These are phyloP conservation scores for Rhagonycha fulva DNA, from an alignment of 2,888 invertebrate species.

Conservation along the genomic window DNA sequence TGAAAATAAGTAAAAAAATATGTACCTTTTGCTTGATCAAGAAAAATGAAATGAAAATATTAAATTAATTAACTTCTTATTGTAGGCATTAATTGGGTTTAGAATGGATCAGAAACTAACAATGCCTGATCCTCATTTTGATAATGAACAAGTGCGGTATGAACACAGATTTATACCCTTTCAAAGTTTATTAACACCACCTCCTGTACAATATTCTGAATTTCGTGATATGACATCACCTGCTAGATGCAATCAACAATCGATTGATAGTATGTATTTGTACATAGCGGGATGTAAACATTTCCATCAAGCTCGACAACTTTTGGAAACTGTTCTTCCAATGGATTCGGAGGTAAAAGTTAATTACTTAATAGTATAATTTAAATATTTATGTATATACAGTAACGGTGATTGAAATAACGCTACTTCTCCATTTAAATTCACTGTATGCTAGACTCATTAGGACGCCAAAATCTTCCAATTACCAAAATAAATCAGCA, in stretches of 20 bases:
- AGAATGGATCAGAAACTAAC: slow-evolving; percentile 85
- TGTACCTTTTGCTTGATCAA: too few species aligned
- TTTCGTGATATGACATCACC: slow-evolving; percentile 83
- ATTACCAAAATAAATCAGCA: too few species aligned
- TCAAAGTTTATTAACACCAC: slow-evolving; percentile 82
- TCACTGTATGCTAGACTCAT: too few species aligned
- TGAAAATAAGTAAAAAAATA: too few species aligned
- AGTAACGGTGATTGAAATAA: too few species aligned
- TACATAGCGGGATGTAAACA: slow-evolving; percentile 88
- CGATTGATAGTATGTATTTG: slow-evolving; percentile 60
- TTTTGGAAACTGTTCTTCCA: slow-evolving; percentile 81
- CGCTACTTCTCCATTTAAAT: too few species aligned
- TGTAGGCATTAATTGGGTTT: slow-evolving; percentile 86
- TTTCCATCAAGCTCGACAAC: slow-evolving; percentile 87
- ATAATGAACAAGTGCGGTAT: slow-evolving; percentile 92
- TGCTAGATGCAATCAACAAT: slow-evolving; percentile 59
- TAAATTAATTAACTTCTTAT: slow-evolving; percentile 24
- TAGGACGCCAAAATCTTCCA: too few species aligned
- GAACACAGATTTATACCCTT: slow-evolving; percentile 93
- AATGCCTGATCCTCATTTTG: slow-evolving; percentile 86
- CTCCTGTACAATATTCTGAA: slow-evolving; percentile 88
- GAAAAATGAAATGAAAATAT: not conserved
- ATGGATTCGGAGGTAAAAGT: slow-evolving; percentile 76
- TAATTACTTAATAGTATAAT: not conserved
- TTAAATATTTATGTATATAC: not conserved